Evolutionary conservation across 2,113 vertebrate genomes (phyloP).

Genomic region (Nibea coibor): DNA sequence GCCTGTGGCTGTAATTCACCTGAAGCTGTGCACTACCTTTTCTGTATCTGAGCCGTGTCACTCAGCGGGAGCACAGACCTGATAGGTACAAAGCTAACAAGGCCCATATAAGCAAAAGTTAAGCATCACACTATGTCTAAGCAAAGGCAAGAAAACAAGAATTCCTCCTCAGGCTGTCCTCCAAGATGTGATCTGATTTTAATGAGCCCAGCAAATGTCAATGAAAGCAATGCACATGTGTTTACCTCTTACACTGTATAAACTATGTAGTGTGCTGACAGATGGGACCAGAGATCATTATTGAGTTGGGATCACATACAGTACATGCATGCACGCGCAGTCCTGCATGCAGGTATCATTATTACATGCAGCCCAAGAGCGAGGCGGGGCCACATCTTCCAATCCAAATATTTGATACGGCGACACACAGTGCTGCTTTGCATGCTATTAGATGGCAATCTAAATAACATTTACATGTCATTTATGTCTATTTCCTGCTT

Average conservation of each 20-base stretch:
- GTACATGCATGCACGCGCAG: not conserved
- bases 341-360: constrained; percentile 29
- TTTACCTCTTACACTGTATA: constrained; percentile 54
- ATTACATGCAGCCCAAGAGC: constrained; percentile 20
- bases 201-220: constrained; percentile 72
- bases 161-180: constrained; percentile 50
- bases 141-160: constrained; percentile 33
- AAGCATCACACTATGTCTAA: constrained; percentile 34
- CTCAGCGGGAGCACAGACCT: constrained; percentile 20
- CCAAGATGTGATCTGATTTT: constrained; percentile 69
- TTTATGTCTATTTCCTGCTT: constrained; percentile 73
- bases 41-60: constrained; percentile 13
- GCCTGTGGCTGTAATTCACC: constrained; percentile 13
- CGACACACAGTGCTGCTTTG: constrained; percentile 62
- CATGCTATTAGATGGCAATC: constrained; percentile 76
- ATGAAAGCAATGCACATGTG: constrained; percentile 56
- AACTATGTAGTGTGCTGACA: constrained; percentile 53
- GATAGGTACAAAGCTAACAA: constrained; percentile 42
- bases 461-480: constrained; percentile 81
- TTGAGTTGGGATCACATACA: constrained; percentile 12
- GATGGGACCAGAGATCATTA: constrained; percentile 53
- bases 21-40: not conserved
- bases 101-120: constrained; percentile 47
- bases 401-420: constrained; percentile 74
- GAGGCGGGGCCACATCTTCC: constrained; percentile 46